Evolutionary conservation across 2,797 vertebrate genomes (phyloP).

Genomic region (Platyrinchus mystaceus): DNA sequence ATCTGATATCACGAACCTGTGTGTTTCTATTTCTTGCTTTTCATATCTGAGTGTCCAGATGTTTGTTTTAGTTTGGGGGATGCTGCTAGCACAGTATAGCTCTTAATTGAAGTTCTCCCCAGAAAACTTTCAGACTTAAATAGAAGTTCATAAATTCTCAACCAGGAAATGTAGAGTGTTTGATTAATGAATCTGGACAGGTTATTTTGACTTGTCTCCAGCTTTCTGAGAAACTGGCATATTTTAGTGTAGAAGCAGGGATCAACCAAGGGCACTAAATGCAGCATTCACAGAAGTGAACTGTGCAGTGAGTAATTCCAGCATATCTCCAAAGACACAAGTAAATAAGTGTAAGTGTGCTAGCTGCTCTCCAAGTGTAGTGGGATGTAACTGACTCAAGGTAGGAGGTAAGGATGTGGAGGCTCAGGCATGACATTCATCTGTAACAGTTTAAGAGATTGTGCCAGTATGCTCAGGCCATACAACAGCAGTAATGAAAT

Average conservation of each 20-base stretch:
- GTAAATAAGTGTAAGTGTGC: background rate
- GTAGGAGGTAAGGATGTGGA: background rate
- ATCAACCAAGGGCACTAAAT: background rate
- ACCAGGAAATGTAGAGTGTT: background rate
- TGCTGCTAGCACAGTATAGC: background rate
- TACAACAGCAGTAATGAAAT: background rate
- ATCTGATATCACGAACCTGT: background rate
- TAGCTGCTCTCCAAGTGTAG: background rate
- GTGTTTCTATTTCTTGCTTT: background rate
- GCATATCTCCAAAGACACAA: accelerated
- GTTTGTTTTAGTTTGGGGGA: background rate
- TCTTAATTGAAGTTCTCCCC: background rate
- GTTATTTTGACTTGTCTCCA: background rate
- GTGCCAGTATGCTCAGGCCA: background rate
- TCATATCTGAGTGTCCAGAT: background rate
- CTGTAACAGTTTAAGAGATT: background rate
- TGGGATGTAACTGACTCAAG: background rate
- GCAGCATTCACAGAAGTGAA: background rate
- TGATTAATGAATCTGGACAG: background rate
- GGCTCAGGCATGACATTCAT: background rate
- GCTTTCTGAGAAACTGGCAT: background rate
- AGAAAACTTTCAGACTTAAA: background rate
- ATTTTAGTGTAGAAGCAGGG: background rate
- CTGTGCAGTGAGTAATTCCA: background rate
- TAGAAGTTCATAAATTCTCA: background rate